A percentile compares a stretch with the other conserved stretches of the same genome.
Evolutionary conservation across 2,888 invertebrate genomes (phyloP).

Genomic region (Candidula unifasciata): DNA sequence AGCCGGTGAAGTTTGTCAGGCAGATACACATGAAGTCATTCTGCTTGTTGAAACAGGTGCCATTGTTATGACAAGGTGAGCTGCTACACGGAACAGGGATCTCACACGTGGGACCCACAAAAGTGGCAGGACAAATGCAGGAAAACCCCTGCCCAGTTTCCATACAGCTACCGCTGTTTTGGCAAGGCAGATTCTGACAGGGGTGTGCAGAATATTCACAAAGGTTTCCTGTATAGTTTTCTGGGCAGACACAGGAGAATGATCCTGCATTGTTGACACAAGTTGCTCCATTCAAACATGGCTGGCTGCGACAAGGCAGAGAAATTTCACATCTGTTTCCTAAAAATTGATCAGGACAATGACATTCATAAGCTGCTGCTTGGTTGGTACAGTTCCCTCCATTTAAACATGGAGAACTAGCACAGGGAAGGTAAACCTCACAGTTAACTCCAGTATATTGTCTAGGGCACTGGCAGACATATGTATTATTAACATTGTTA

Average conservation of each 20-base stretch:
- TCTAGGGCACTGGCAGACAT: conserved; percentile 53
- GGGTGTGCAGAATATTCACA: conserved; percentile 80
- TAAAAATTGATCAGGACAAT: conserved; percentile 60
- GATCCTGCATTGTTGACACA: conserved; percentile 55
- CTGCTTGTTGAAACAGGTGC: conserved; percentile 54
- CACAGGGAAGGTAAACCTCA: conserved; percentile 54
- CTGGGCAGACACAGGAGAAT: conserved; percentile 52
- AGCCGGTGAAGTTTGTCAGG: conserved; percentile 53
- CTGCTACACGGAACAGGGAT: conserved; percentile 58
- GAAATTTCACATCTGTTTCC: conserved; percentile 59
- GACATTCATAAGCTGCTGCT: conserved; percentile 59
- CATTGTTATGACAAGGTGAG: conserved; percentile 64
- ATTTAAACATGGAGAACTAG: conserved; percentile 64
- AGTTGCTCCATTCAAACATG: conserved; percentile 65
- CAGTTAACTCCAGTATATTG: conserved; percentile 55
- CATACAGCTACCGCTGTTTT: conserved; percentile 53
- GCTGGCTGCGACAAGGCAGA: conserved; percentile 57
- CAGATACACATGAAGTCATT: conserved; percentile 52
- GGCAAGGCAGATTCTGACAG: conserved; percentile 53
- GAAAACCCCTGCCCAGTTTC: conserved; percentile 37
- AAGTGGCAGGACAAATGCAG: conserved; percentile 56
- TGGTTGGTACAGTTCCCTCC: conserved; percentile 60
- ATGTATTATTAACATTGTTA: conserved; percentile 47
- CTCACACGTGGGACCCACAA: conserved; percentile 61
- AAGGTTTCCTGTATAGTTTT: conserved; percentile 46